Conservation (phyloP, 2,113 vertebrate genomes). For the Nicator chloris region DNA sequence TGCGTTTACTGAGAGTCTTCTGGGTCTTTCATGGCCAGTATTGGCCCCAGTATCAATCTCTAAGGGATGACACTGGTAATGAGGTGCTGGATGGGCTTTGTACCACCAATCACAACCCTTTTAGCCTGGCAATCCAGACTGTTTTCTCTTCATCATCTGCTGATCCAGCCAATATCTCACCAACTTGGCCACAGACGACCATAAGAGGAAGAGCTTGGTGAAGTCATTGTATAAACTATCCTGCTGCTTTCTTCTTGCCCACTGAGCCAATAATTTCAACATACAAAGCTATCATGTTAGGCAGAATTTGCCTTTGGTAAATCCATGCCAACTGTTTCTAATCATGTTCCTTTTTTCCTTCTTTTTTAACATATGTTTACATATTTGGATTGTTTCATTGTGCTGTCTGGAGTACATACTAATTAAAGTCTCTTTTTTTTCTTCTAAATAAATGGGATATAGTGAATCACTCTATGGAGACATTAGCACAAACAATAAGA, state of each 20-base stretch:
- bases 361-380: background rate
- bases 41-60: background rate
- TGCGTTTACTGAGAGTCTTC: background rate
- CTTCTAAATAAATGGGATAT: background rate
- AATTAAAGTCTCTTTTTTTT: background rate
- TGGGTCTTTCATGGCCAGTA: background rate
- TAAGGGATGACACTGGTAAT: background rate
- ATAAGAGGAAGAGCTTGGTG: background rate
- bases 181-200: background rate
- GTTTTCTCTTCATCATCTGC: background rate
- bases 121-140: background rate
- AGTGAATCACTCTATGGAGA: background rate
- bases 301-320: background rate
- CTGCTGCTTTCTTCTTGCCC: background rate
- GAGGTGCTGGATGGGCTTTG: background rate
- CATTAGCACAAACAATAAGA: background rate
- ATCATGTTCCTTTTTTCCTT: background rate
- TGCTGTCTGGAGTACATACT: background rate
- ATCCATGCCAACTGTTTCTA: background rate
- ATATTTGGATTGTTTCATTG: background rate
- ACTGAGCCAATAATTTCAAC: background rate
- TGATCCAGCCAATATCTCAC: background rate
- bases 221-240: background rate
- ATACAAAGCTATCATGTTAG: background rate
- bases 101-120: background rate